These are phyloP conservation scores for Cosmia pyralina DNA, from an alignment of 2,888 invertebrate genomes.

Conservation along the genomic window DNA sequence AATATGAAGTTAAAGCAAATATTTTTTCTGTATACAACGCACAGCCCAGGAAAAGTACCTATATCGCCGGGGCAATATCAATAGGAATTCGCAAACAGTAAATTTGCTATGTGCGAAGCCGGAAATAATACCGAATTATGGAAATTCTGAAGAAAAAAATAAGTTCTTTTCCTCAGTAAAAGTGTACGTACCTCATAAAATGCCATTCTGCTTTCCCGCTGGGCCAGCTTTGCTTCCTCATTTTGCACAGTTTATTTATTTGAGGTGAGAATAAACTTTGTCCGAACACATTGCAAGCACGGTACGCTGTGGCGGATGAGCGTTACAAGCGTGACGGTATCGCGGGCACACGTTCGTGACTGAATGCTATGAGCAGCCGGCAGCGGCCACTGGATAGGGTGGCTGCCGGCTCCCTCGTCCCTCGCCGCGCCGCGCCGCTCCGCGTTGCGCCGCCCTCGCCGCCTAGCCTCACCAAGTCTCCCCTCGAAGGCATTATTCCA, in stretches of 20 bases:
- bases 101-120: conserved; percentile 52
- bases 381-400: conserved; percentile 64
- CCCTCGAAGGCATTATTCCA: conserved; percentile 62
- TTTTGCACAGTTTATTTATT: conserved; percentile 73
- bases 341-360: conserved; percentile 72
- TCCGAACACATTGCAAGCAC: conserved; percentile 78
- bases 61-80: conserved; percentile 54
- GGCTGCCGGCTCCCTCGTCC: conserved; percentile 64
- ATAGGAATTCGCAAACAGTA: conserved; percentile 60
- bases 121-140: conserved; percentile 61
- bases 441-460: conserved; percentile 50
- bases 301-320: conserved; percentile 55
- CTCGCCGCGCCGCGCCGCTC: conserved; percentile 56
- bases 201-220: conserved; percentile 56
- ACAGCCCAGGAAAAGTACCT: conserved; percentile 30
- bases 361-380: conserved; percentile 63
- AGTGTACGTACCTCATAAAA: conserved; percentile 71
- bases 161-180: conserved; percentile 11
- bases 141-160: conserved; percentile 47
- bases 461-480: conserved; percentile 46
- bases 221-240: conserved; percentile 69
- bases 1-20: not conserved
- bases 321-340: conserved; percentile 56
- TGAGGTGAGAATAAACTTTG: conserved; percentile 77
- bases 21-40: conserved; percentile 7